These are phyloP conservation scores for Drosophila multiciliata DNA, from an alignment of 2,888 invertebrate genomes.

Conservation along the genomic window DNA sequence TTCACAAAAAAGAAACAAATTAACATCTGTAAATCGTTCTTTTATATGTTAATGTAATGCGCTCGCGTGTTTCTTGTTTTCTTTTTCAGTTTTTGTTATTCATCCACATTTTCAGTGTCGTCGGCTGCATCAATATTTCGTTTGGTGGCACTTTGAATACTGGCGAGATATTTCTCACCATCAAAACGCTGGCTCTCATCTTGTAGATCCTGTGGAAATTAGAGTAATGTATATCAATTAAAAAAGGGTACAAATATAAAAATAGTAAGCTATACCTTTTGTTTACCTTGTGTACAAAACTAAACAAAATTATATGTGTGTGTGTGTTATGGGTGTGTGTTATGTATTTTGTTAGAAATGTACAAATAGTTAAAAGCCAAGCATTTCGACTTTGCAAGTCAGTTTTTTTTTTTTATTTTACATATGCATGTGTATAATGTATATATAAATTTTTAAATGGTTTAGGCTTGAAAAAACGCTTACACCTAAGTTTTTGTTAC, in stretches of 20 bases:
- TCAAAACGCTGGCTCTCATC: constrained; percentile 85
- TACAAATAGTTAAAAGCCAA: constrained; percentile 46
- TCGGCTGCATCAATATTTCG: constrained; percentile 83
- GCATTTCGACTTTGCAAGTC: constrained; percentile 65
- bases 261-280: neutral
- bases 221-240: constrained; percentile 8
- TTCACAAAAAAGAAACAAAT: neutral
- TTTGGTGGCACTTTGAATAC: constrained; percentile 83
- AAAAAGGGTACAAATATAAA: neutral
- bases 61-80: constrained; percentile 19
- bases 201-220: constrained; percentile 79
- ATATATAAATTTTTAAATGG: constrained; percentile 53
- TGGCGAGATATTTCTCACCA: constrained; percentile 84
- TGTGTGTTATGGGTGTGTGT: constrained; percentile 7
- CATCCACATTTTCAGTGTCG: constrained; percentile 76
- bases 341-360: constrained; percentile 9
- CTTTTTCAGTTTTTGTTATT: constrained; percentile 59
- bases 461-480: constrained; percentile 61
- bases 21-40: constrained; percentile 20
- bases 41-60: constrained; percentile 25
- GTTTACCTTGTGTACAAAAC: constrained; percentile 49
- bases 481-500: constrained; percentile 49
- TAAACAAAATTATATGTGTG: neutral
- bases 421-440: constrained; percentile 57
- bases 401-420: constrained; percentile 56